Evolutionary conservation across 1,140 invertebrate species (phyloP), one percentile per base, ranked within the genome.

Genomic region (Macrosteles quadrilineatus): DNA sequence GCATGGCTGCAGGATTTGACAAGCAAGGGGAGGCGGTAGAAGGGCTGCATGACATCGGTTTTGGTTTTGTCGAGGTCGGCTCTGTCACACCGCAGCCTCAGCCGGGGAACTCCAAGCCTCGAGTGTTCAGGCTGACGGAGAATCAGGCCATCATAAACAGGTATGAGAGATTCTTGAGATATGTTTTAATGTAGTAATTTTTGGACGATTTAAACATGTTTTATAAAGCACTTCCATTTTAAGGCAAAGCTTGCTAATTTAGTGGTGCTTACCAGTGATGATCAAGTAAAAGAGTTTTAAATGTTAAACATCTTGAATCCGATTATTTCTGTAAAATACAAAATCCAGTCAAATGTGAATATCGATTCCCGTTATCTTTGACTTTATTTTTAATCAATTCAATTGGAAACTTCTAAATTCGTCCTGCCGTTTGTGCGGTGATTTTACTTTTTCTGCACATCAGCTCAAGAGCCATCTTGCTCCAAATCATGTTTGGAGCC

Each of bases 1-100:
- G 98, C 31, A 89, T 99, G 74, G 97, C 97, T 57, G 98, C 98
- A 71, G 98, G 98, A 1, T 99, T 98, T 84, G 98, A 99, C 80
- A 99, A 99, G 80, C 89, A 99, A 81, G 97, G 88, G 11, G 94
- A 98, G 84, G 95, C 93, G 27, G 84, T 98, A 0, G 80, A 88
- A 71, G 92, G 93, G 0, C 80, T 99, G 29, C 85, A 87, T 57
- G 88, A 90, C 76, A 83, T 96, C 64, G 97, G 97, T 0, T 98
- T 99, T 84, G 91, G 96, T 25, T 96, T 98, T 83, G 88, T 99
- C 36, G 98, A 99, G 87, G 89, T 99, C 74, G 97, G 97, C 73
- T 97, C 96, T 17, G 89, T 99, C 0, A 99, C 98, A 3, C 98
- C 97, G 1, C 72, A 88, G 73, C 92, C 97, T 11, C 97, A 99